These are phyloP conservation scores for Parapsyche elsis DNA, from an alignment of 1,140 invertebrate species.

Conservation along the genomic window DNA sequence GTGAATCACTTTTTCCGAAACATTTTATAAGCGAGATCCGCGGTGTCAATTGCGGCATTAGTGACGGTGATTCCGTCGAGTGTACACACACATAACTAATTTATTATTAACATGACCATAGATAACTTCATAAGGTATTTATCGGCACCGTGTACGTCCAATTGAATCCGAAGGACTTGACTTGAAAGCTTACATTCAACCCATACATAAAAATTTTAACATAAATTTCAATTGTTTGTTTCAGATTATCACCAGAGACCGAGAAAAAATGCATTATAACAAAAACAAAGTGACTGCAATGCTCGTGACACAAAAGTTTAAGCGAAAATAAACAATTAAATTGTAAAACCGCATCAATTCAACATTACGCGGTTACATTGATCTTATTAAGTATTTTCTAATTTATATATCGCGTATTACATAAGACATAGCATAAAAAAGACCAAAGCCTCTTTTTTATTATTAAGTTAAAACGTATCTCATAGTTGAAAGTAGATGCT, in stretches of 20 bases:
- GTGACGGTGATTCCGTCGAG: neutral
- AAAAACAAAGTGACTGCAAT: constrained; percentile 34
- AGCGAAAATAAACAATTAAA: constrained; percentile 36
- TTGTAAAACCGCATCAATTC: neutral
- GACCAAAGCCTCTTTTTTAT: neutral
- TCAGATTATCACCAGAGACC: constrained; percentile 18
- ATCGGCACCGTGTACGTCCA: too few relatives aligned
- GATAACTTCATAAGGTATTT: too few relatives aligned
- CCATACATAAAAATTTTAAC: too few relatives aligned
- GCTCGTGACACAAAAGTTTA: constrained; percentile 41
- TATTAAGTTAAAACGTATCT: neutral
- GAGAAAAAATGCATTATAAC: constrained; percentile 17
- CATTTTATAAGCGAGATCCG: neutral
- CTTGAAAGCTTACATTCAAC: too few relatives aligned
- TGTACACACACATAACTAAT: too few relatives aligned
- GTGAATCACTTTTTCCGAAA: constrained; percentile 28
- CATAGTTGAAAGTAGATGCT: neutral
- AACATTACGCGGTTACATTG: neutral
- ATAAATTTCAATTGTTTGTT: neutral
- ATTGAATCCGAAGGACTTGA: too few relatives aligned
- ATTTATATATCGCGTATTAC: neutral
- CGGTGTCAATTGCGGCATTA: neutral
- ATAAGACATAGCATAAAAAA: neutral
- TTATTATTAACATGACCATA: too few relatives aligned
- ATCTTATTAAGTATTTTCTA: neutral